Evolutionary conservation across 2,113 vertebrate species (phyloP), one percentile per base, ranked within the genome.

Genomic region (Sakesphorus luctuosus): DNA sequence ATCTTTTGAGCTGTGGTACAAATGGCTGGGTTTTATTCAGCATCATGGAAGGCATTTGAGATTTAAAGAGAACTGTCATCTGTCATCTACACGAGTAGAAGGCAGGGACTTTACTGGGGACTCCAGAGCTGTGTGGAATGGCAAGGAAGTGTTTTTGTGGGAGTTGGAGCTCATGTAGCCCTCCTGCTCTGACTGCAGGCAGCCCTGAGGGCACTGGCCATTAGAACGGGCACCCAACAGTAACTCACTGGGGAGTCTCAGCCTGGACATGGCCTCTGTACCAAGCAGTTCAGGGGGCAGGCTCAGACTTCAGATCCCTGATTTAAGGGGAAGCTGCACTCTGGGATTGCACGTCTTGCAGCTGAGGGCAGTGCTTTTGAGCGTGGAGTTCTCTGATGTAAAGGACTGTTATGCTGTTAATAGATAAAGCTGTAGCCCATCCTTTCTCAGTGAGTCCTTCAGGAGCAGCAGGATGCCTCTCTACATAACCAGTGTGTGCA

Each of bases 11-110:
- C 44, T 68, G 26, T 79, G 40, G 29, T 55, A 18, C 20, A n/a
- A 85, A 72, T n/a, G 25, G 8, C 16, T 31, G 50, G 43, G 53
- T 21, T 94, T 83, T 29, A 26, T 40, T 38, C 14, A 76, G 55
- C 31, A 26, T 7, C 1, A 1, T 46, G 53, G 56, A 78, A 50
- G 12, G 49, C 33, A 21, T 58, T 56, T 36, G 47, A 49, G 40
- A 18, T 55, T 43, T 26, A 52, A 53, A 40, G 50, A 24, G 62
- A 55, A 0, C 28, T 47, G 18, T 10, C 25, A 14, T 40, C 40
- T 40, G 40, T 40, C 40, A 43, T 25, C 24, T 31, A 0, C 0
- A 0, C 31, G 52, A 50, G 29, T 6, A 43, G 35, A 26, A 77
- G 55, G 1, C 21, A 16, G 2, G 35, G 25, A 13, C 31, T 58